A percentile compares a stretch with the other conserved stretches of the same genome.
Evolutionary conservation across 2,888 invertebrate genomes (phyloP).

Genomic region (Ctena decussata): DNA sequence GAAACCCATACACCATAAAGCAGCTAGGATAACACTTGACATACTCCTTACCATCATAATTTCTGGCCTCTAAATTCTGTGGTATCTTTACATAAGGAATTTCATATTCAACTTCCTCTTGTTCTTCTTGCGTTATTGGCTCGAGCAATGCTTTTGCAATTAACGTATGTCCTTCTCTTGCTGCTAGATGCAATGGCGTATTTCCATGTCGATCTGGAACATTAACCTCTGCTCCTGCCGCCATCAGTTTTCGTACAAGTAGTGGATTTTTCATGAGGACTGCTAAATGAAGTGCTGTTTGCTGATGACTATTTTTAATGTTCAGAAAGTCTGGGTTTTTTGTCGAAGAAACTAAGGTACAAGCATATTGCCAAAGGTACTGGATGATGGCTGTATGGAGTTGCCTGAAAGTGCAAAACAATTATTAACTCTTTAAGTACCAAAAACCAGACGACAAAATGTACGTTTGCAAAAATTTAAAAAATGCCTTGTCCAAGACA

Average conservation of each 20-base stretch:
- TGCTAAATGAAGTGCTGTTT: conserved; percentile 95
- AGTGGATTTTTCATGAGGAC: conserved; percentile 91
- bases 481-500: no score
- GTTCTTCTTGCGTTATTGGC: conserved; percentile 77
- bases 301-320: conserved; percentile 92
- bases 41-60: conserved; percentile 94
- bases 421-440: no score
- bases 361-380: conserved; percentile 91
- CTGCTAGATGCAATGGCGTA: conserved; percentile 95
- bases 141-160: conserved; percentile 92
- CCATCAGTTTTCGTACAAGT: conserved; percentile 41
- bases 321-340: conserved; percentile 93
- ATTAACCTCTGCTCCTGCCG: conserved; percentile 91
- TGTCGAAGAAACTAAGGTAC: conserved; percentile 92
- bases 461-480: no score
- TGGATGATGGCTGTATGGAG: conserved; percentile 95
- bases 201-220: conserved; percentile 93
- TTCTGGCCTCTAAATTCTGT: conserved; percentile 92
- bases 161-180: conserved; percentile 90
- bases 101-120: conserved; percentile 85
- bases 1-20: no score
- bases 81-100: conserved; percentile 87
- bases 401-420: conserved; percentile 89
- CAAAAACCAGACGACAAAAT: no score
- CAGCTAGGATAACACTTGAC: no score